Evolutionary conservation across 1,140 invertebrate species (phyloP).

Genomic region (Drosophila sp.): DNA sequence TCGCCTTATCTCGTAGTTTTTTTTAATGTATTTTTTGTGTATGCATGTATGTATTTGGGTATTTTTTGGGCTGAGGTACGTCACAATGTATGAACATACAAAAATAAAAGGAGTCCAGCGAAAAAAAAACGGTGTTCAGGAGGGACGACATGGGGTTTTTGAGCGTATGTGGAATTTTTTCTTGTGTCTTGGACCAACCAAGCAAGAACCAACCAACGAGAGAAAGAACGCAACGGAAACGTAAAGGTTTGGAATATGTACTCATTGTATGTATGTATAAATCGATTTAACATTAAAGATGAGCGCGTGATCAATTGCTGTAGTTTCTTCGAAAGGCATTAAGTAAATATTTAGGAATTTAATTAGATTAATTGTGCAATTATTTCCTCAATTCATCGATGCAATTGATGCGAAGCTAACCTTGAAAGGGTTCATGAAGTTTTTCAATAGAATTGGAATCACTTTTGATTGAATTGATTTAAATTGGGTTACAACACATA

Average conservation of each 20-base stretch:
- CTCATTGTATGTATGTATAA: background rate
- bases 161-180: constrained; percentile 32
- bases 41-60: background rate
- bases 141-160: constrained; percentile 76
- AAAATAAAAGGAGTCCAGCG: constrained; percentile 28
- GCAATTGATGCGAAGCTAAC: too few species aligned
- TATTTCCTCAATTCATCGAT: too few species aligned
- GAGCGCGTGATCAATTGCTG: background rate
- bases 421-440: too few species aligned
- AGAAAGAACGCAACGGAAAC: constrained; percentile 54
- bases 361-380: background rate
- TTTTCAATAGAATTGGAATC: too few species aligned
- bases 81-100: constrained; percentile 44
- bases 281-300: background rate
- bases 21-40: background rate
- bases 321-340: background rate
- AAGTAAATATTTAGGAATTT: too few species aligned
- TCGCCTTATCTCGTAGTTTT: background rate
- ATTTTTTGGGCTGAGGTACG: background rate
- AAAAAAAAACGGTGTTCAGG: constrained; percentile 43
- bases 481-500: too few species aligned
- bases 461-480: too few species aligned
- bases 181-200: constrained; percentile 50
- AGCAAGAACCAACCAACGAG: constrained; percentile 61
- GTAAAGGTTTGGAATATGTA: constrained; percentile 14